Evolutionary conservation across 2,888 invertebrate species (phyloP).

Genomic region (Lithophane semibrunnea): DNA sequence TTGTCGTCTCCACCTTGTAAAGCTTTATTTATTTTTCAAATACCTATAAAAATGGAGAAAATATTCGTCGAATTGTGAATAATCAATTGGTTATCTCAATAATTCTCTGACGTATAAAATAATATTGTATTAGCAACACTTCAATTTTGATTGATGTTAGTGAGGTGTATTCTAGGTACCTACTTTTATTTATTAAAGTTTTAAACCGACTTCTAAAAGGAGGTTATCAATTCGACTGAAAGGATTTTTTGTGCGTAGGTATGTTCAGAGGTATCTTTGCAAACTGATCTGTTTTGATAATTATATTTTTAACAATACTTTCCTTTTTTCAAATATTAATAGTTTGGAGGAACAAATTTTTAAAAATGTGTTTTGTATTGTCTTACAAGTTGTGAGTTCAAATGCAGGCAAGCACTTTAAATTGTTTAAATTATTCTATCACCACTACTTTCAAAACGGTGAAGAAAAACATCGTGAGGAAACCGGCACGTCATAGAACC

Average conservation of each 20-base stretch:
- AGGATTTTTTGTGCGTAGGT: background rate
- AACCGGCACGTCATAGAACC: too few species aligned
- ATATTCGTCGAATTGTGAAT: constrained; percentile 16
- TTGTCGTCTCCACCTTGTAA: too few species aligned
- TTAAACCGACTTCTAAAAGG: background rate
- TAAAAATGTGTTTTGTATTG: too few species aligned
- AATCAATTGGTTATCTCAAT: constrained; percentile 4
- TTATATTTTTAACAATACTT: too few species aligned
- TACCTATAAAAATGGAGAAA: background rate
- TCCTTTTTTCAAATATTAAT: too few species aligned
- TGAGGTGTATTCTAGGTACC: background rate
- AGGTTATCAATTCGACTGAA: background rate
- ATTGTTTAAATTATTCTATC: too few species aligned
- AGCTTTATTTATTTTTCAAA: background rate
- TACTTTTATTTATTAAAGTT: background rate
- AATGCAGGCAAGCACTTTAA: too few species aligned
- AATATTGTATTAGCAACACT: constrained; percentile 7
- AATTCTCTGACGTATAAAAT: background rate
- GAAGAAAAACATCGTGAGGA: too few species aligned
- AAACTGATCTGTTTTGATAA: background rate
- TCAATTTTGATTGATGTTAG: background rate
- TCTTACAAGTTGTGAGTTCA: too few species aligned
- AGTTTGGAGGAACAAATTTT: too few species aligned
- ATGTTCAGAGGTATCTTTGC: background rate
- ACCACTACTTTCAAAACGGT: too few species aligned